Evolutionary conservation across 2,113 vertebrate genomes (phyloP).

Genomic region (Gambusia holbrooki): DNA sequence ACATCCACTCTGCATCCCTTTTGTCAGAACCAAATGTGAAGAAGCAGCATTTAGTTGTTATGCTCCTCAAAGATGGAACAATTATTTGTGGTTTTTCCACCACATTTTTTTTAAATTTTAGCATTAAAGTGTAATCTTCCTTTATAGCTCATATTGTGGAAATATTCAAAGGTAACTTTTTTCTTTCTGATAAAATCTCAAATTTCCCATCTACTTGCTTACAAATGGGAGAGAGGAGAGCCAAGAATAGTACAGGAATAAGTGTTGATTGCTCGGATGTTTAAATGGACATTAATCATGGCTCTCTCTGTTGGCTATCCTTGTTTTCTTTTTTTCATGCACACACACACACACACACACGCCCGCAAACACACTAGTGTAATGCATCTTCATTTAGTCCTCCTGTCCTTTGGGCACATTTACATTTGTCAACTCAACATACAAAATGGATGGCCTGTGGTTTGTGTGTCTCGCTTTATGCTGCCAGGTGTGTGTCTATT

Average conservation of each 20-base stretch:
- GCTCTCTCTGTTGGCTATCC: slow-evolving; percentile 35
- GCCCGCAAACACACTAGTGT: slow-evolving; percentile 42
- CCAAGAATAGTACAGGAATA: slow-evolving; percentile 18
- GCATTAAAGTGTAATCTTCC: no score
- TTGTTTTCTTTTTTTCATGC: background rate
- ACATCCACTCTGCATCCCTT: no score
- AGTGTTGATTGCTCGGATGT: slow-evolving; percentile 43
- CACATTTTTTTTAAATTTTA: no score
- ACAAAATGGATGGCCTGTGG: slow-evolving; percentile 65
- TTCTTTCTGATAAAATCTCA: background rate
- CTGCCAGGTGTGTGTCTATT: slow-evolving; percentile 29
- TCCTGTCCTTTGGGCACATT: slow-evolving; percentile 76
- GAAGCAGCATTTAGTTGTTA: no score
- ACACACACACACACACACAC: slow-evolving; percentile 36
- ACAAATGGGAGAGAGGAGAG: background rate
- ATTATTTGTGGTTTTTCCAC: no score
- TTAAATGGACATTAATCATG: slow-evolving; percentile 63
- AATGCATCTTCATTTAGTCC: slow-evolving; percentile 78
- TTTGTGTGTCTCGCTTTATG: slow-evolving; percentile 41
- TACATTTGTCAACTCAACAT: slow-evolving; percentile 76
- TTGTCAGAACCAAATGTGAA: no score
- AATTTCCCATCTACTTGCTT: background rate
- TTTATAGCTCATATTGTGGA: no score
- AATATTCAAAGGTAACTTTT: background rate
- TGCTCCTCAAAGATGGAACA: no score